Conservation (phyloP, 2,113 vertebrate species). For the Arizona elegans region DNA sequence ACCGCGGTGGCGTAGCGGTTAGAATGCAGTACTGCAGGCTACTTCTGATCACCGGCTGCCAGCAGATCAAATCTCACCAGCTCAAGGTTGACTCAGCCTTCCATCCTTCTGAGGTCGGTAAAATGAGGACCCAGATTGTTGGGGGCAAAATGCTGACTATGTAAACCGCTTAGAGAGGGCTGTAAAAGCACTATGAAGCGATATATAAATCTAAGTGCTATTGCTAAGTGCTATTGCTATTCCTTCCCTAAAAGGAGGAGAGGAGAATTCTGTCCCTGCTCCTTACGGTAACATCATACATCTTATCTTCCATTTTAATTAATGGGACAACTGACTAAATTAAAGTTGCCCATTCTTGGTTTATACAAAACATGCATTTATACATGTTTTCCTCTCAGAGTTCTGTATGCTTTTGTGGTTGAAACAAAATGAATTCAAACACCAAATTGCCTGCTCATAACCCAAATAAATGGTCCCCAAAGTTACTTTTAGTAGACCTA, state of each 20-base stretch:
- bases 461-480: neutral
- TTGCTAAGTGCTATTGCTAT: too few relatives aligned
- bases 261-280: neutral
- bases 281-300: neutral
- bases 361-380: neutral
- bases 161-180: too few relatives aligned
- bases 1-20: too few relatives aligned
- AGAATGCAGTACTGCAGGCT: too few relatives aligned
- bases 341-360: neutral
- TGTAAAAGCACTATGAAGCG: too few relatives aligned
- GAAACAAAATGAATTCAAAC: neutral
- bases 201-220: too few relatives aligned
- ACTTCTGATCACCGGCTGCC: too few relatives aligned
- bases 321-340: neutral
- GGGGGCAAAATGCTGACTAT: too few relatives aligned
- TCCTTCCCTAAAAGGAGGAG: neutral
- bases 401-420: neutral
- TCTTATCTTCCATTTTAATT: neutral
- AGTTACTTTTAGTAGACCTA: neutral
- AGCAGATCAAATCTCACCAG: too few relatives aligned
- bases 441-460: neutral
- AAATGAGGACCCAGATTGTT: too few relatives aligned
- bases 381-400: neutral
- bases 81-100: too few relatives aligned
- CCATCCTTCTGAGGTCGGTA: too few relatives aligned